Evolutionary conservation across 2,888 invertebrate genomes (phyloP), one percentile per base, ranked within the genome.

Genomic region (Lissocephala sabroskyi): DNA sequence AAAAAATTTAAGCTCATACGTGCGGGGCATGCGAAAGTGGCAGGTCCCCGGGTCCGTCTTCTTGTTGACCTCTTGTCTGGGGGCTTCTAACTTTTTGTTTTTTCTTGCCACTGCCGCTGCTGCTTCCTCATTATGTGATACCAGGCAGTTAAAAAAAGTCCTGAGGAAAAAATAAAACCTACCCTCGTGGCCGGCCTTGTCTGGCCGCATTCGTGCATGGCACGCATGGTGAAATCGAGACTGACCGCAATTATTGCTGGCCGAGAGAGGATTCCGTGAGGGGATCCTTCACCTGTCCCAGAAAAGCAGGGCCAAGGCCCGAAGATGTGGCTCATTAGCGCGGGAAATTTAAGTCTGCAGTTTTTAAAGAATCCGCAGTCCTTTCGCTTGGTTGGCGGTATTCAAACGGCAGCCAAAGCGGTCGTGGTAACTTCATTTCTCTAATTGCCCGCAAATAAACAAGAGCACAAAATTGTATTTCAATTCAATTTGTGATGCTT

Each of bases 1-100:
- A 71, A 71, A 75, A 73, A 73, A 76, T 74, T 32, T 68, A 76
- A 74, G 58, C 77, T 64, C 58, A 65, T 56, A 73, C 71, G 77
- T 73, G 71, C 56, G 59, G 36, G 64, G 74, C 70, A 68, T 76
- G 46, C 49, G 19, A 29, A 43, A 32, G 14, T 11, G n/a, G 45
- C 10, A 48, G 59, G 60, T 60, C 46, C 60, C 45, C 60, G 4
- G 4, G 23, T 23, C 23, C 23, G 23, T 23, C 23, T 23, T 3
- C 7, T 16, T 35, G 14, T 16, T 35, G 35, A 10, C 16, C 4
- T 13, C 2, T 14, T 1, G 33, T 9, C 13, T 16, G 35, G 10
- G 35, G 13, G 13, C 16, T 35, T 23, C 23, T 23, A 7, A 2
- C 33, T 16, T 7, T 9, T 13, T 35, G 3, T 13, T 33, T 35